A percentile compares a stretch with the other conserved stretches of the same genome.
These are phyloP conservation scores for Pseudomyrmex gracilis DNA, from an alignment of 1,140 invertebrate species.

Conservation along the genomic window DNA sequence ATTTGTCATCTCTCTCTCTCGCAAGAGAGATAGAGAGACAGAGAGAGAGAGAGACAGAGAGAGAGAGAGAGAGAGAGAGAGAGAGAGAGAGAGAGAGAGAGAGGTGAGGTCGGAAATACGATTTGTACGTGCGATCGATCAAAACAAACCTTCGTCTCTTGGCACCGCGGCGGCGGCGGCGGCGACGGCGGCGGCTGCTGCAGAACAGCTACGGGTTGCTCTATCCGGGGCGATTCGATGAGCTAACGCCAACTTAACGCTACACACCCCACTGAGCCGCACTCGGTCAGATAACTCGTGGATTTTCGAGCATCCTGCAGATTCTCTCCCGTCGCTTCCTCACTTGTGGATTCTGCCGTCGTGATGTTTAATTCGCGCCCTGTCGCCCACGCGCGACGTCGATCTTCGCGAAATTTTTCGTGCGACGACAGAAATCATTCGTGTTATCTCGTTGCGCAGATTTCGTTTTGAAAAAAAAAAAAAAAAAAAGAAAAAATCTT, in stretches of 20 bases:
- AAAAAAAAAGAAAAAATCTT: no score
- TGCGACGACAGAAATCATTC: background rate
- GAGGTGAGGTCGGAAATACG: constrained; percentile 68
- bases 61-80: background rate
- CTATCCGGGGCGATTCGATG: constrained; percentile 77
- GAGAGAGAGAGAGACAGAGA: background rate
- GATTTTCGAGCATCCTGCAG: constrained; percentile 75
- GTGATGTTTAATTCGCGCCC: constrained; percentile 61
- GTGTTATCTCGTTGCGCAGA: background rate
- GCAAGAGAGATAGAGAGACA: no score
- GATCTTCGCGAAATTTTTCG: constrained; percentile 29
- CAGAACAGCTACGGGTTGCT: constrained; percentile 20
- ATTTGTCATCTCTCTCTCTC: constrained; percentile 57
- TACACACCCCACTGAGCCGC: constrained; percentile 80
- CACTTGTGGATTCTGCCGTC: constrained; percentile 76
- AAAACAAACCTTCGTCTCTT: constrained; percentile 71
- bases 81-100: constrained; percentile 9
- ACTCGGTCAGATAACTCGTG: constrained; percentile 82
- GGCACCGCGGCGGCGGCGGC: constrained; percentile 23
- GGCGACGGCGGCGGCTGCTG: constrained; percentile 41
- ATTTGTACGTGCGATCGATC: constrained; percentile 77
- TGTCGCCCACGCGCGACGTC: background rate
- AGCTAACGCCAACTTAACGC: constrained; percentile 82
- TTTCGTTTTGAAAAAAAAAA: background rate
- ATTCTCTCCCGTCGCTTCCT: constrained; percentile 71